Conservation (phyloP, 2,797 vertebrate genomes). For the Denticeps clupeoides region DNA sequence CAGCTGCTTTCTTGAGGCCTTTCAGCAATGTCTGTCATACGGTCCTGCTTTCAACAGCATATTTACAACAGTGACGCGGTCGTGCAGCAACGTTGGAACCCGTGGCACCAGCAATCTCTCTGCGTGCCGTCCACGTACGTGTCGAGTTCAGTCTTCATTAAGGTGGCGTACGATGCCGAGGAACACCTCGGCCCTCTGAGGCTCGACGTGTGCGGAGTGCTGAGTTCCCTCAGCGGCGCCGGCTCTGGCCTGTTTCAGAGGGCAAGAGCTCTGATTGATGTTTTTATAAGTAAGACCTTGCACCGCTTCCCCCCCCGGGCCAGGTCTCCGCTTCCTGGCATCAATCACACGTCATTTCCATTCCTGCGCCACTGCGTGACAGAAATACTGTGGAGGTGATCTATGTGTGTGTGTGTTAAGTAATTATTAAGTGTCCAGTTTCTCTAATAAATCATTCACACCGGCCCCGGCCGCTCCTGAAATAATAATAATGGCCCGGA, state of each 20-base stretch:
- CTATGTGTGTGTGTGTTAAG: conserved; percentile 43
- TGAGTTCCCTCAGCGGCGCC: background rate
- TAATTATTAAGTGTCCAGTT: conserved; percentile 67
- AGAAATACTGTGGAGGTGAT: conserved; percentile 70
- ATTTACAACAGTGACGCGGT: too few relatives aligned
- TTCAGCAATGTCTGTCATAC: too few relatives aligned
- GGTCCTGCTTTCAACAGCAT: too few relatives aligned
- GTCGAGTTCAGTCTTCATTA: conserved; percentile 18
- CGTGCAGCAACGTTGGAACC: too few relatives aligned
- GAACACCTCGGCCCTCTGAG: background rate
- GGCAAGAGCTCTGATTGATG: conserved; percentile 54
- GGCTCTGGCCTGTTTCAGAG: background rate
- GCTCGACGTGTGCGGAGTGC: background rate
- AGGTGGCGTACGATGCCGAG: background rate
- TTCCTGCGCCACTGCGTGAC: conserved; percentile 52
- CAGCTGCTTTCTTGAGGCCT: background rate
- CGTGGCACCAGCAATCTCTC: background rate
- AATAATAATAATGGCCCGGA: conserved; percentile 26
- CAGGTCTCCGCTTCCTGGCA: conserved; percentile 53
- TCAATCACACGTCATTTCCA: conserved; percentile 70
- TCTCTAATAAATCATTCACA: conserved; percentile 59
- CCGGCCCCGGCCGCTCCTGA: conserved; percentile 26
- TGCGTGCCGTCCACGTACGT: background rate
- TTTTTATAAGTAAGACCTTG: conserved; percentile 71
- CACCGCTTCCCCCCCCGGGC: conserved; percentile 46